A percentile compares a stretch with the other conserved stretches of the same genome.
These are phyloP conservation scores for Trissoscelio sp. DNA, from an alignment of 2,888 invertebrate genomes.

Conservation along the genomic window DNA sequence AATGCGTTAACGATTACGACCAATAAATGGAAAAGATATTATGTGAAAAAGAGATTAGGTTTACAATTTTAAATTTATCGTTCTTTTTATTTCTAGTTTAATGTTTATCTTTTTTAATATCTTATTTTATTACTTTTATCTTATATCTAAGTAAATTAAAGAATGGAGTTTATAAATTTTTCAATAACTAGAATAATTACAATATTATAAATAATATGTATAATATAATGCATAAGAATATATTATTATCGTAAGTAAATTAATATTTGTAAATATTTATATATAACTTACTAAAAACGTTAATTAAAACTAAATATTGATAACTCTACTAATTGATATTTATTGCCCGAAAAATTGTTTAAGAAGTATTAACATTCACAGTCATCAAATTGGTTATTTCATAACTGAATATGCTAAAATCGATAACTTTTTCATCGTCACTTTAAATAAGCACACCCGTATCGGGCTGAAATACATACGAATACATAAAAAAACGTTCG, in stretches of 20 bases:
- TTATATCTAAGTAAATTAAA: too few relatives aligned
- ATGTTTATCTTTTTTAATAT: too few relatives aligned
- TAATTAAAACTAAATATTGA: not conserved
- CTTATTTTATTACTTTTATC: too few relatives aligned
- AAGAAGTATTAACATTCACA: not conserved
- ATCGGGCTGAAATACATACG: not conserved
- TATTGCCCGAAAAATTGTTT: not conserved
- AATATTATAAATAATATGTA: too few relatives aligned
- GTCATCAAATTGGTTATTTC: slow-evolving; percentile 5
- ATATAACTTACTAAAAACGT: too few relatives aligned
- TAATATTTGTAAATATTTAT: too few relatives aligned
- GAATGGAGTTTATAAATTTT: too few relatives aligned
- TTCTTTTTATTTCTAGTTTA: not conserved
- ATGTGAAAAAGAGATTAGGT: not conserved
- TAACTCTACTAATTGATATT: not conserved
- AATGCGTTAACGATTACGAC: slow-evolving; percentile 23
- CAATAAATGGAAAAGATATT: slow-evolving; percentile 40
- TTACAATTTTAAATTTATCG: not conserved
- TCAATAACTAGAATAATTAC: too few relatives aligned
- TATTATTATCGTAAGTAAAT: too few relatives aligned
- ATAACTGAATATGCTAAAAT: slow-evolving; percentile 8
- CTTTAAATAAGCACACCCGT: slow-evolving; percentile 1
- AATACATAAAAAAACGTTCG: not conserved
- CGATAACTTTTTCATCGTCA: slow-evolving; percentile 11
- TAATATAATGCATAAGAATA: too few relatives aligned